A percentile compares a stretch with the other conserved stretches of the same genome.
phyloP scores from a whole-genome alignment of 2,888 invertebrate species.

The Chaitophorus viminalis region DNA sequence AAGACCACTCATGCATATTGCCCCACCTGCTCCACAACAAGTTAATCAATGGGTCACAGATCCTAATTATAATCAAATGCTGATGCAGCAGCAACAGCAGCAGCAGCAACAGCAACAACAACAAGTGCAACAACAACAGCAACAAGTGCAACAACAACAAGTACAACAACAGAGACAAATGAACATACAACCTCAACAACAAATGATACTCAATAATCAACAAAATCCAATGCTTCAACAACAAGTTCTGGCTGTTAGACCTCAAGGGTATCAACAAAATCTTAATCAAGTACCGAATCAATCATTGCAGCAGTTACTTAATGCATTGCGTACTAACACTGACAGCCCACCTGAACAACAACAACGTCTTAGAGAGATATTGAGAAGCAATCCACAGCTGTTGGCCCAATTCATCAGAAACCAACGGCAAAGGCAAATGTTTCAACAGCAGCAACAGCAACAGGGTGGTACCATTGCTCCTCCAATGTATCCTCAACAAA shows the following conservation, averaged over 20 bases:
- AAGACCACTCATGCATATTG: slow-evolving; percentile 65
- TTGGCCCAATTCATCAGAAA: slow-evolving; percentile 90
- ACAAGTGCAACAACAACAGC: slow-evolving; percentile 68
- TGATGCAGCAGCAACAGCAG: slow-evolving; percentile 67
- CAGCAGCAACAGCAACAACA: slow-evolving; percentile 71
- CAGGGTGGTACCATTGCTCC: slow-evolving; percentile 48
- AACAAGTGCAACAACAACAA: slow-evolving; percentile 67
- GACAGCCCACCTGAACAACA: slow-evolving; percentile 88
- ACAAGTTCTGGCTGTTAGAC: slow-evolving; percentile 62
- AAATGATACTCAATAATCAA: slow-evolving; percentile 65
- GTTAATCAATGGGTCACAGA: slow-evolving; percentile 55
- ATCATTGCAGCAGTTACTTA: slow-evolving; percentile 86
- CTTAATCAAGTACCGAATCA: slow-evolving; percentile 69
- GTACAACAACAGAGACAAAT: slow-evolving; percentile 65
- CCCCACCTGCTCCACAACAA: slow-evolving; percentile 60
- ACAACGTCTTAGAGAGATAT: slow-evolving; percentile 85
- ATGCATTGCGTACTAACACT: slow-evolving; percentile 84
- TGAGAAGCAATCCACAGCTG: slow-evolving; percentile 92
- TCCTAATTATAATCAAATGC: slow-evolving; percentile 52
- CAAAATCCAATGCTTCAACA: slow-evolving; percentile 63
- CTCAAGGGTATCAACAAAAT: slow-evolving; percentile 66
- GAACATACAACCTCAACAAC: slow-evolving; percentile 69
- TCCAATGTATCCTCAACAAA: slow-evolving; percentile 62
- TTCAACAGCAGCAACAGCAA: slow-evolving; percentile 66
- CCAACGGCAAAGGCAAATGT: slow-evolving; percentile 71